Evolutionary conservation across 2,113 vertebrate species (phyloP).

Genomic region (Suricata suricatta): DNA sequence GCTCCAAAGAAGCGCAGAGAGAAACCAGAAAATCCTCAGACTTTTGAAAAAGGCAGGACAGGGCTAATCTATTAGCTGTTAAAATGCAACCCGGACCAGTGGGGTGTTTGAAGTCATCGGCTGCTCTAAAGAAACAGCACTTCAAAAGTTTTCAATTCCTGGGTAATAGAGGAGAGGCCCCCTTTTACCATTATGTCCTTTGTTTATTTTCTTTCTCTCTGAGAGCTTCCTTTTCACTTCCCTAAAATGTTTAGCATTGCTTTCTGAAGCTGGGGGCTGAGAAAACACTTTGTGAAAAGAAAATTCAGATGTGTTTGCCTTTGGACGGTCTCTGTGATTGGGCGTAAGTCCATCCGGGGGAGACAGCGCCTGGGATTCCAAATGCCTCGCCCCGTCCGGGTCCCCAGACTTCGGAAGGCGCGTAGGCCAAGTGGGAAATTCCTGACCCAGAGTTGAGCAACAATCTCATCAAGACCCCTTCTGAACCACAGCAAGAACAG

Average conservation of each 20-base stretch:
- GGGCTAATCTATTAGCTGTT: background rate
- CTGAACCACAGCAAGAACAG: fast-evolving
- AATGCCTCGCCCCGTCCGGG: too few relatives aligned
- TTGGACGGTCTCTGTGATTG: background rate
- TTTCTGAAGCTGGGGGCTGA: constrained; percentile 27
- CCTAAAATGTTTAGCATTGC: constrained; percentile 7
- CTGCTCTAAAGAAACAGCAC: background rate
- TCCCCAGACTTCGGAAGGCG: background rate
- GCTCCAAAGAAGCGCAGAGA: background rate
- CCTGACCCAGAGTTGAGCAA: background rate
- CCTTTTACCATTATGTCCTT: background rate
- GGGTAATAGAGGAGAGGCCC: background rate
- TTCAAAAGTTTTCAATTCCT: constrained; percentile 1
- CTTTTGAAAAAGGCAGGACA: background rate
- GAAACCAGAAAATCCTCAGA: background rate
- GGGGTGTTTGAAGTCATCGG: background rate
- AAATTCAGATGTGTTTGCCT: constrained; percentile 53
- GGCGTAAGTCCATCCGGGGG: background rate
- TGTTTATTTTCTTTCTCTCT: constrained; percentile 54
- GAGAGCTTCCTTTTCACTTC: constrained; percentile 20
- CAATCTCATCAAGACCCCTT: background rate
- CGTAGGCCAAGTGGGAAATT: too few relatives aligned
- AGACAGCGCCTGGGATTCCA: background rate
- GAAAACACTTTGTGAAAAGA: constrained; percentile 42
- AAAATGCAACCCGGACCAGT: background rate